Evolutionary conservation across 2,113 vertebrate genomes (phyloP), one percentile per base, ranked within the genome.

Genomic region (Stegastes partitus): DNA sequence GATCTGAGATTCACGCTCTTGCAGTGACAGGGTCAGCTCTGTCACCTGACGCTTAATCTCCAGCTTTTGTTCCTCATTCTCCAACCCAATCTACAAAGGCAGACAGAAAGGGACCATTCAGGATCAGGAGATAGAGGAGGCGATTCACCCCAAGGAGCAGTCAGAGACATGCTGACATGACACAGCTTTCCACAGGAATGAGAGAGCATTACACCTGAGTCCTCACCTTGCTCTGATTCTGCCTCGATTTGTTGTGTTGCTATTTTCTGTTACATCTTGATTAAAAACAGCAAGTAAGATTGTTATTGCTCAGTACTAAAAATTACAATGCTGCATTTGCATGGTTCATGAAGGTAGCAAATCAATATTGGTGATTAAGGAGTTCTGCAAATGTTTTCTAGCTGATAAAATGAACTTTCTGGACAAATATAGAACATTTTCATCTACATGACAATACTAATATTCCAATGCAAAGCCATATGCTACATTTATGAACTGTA

Each of bases 61-160:
- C 93, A 99, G 90, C 87, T 99, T 99, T 78, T 99, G 96, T 1
- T 99, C 98, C 88, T 99, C 98, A 0, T 99, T 94, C 81, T 99
- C 97, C 55, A 99, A 93, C 44, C 97, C 96, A 12, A 97, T 96
- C 98, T 99, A 61, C 67, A 51, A 58, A 58, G 50, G 45, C 53
- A 80, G 70, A 74, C 12, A 80, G 76, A 42, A 39, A 37, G 8
- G 18, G 16, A 3, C 39, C 37, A 19, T 23, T 16, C 22, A 21
- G 57, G 45, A 61, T 73, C 49, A 64, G 42, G 23, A 74, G 47
- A 15, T 61, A 31, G 53, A 56, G 45, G n/a, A 59, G 11, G 55
- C 19, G 34, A 66, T 28, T 69, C 45, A 70, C 51, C 66, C 44
- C 7, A 4, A 54, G 50, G 31, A 15, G 15, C 16, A 66, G 45